These are phyloP conservation scores for Endotricha flammealis DNA, from an alignment of 2,888 invertebrate species.

Conservation along the genomic window DNA sequence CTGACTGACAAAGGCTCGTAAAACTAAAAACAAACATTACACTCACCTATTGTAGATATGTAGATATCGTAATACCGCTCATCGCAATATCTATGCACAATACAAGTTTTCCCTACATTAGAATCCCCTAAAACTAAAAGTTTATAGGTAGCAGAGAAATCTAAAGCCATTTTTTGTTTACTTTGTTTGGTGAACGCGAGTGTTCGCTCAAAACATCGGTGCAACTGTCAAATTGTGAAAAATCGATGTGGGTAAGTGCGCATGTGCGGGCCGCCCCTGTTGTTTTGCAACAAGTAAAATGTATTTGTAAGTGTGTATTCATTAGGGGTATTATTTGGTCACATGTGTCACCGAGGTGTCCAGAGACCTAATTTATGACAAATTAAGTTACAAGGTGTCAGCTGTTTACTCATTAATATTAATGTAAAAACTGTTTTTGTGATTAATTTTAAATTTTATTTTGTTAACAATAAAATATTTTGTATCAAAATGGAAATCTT, in stretches of 20 bases:
- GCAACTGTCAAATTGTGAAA: slow-evolving; percentile 74
- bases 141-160: slow-evolving; percentile 92
- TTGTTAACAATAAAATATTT: too few species aligned
- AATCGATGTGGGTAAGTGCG: slow-evolving; percentile 67
- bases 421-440: too few species aligned
- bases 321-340: background rate
- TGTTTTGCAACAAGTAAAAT: slow-evolving; percentile 52
- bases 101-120: slow-evolving; percentile 93
- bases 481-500: too few species aligned
- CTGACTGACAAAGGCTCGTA: slow-evolving; percentile 59
- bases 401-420: too few species aligned
- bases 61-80: slow-evolving; percentile 94
- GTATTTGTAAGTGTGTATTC: slow-evolving; percentile 24
- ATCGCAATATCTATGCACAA: slow-evolving; percentile 93
- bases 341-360: too few species aligned
- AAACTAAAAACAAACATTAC: slow-evolving; percentile 51
- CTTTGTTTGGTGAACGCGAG: slow-evolving; percentile 57
- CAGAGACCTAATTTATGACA: too few species aligned
- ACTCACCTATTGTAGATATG: slow-evolving; percentile 93
- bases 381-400: too few species aligned
- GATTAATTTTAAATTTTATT: too few species aligned
- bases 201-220: slow-evolving; percentile 63
- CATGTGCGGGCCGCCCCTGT: slow-evolving; percentile 53
- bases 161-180: slow-evolving; percentile 85
- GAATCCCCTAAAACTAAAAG: slow-evolving; percentile 92